phyloP scores from a whole-genome alignment of 2,888 invertebrate species.

The Mimachlamys varia region DNA sequence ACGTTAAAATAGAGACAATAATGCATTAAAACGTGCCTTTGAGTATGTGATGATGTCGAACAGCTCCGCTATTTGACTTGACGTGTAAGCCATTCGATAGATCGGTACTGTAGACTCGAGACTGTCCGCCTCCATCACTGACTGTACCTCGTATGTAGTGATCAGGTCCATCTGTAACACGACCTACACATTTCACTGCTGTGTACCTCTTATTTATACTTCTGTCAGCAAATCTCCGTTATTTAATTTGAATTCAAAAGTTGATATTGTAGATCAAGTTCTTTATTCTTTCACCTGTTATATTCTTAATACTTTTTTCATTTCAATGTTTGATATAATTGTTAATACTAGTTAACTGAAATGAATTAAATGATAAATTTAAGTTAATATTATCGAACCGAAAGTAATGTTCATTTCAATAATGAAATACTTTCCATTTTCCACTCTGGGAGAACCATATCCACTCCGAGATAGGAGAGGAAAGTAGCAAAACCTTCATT shows the following conservation, averaged over 20 bases:
- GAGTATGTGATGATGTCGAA: constrained; percentile 50
- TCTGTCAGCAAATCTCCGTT: too few species aligned
- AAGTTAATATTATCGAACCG: too few species aligned
- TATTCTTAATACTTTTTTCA: too few species aligned
- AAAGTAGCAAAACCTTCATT: constrained; percentile 94
- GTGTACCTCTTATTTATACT: too few species aligned
- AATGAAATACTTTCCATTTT: constrained; percentile 83
- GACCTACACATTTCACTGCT: not conserved
- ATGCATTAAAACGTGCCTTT: constrained; percentile 38
- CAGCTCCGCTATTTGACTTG: constrained; percentile 42
- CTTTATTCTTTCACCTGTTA: too few species aligned
- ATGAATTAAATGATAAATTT: too few species aligned
- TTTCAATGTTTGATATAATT: too few species aligned
- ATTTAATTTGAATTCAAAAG: too few species aligned
- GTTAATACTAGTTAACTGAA: too few species aligned
- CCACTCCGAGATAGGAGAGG: constrained; percentile 87
- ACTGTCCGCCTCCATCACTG: constrained; percentile 44
- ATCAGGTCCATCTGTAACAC: constrained; percentile 48
- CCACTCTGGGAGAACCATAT: constrained; percentile 89
- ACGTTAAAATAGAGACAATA: too few species aligned
- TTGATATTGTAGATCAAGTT: too few species aligned
- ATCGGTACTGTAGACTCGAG: constrained; percentile 46
- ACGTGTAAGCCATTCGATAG: constrained; percentile 41
- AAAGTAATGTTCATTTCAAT: too few species aligned
- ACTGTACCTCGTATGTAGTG: constrained; percentile 41